These are phyloP conservation scores for Diarsia mendica DNA, from an alignment of 2,888 invertebrate genomes.

Conservation along the genomic window DNA sequence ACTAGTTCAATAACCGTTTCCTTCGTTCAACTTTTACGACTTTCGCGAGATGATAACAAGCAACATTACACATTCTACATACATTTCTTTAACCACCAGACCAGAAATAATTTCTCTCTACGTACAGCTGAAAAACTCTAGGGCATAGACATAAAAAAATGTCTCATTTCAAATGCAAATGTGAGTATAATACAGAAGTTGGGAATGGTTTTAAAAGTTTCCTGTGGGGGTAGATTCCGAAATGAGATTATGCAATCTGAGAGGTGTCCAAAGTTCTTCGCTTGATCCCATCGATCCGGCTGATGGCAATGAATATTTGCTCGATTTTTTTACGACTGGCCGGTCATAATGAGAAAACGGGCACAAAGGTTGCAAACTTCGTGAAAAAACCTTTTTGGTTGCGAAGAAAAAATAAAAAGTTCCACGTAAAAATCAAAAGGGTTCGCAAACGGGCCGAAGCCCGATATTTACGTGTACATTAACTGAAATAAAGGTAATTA, in stretches of 20 bases:
- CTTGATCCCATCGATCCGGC: constrained; percentile 62
- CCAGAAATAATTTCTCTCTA: constrained; percentile 43
- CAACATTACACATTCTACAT: constrained; percentile 23
- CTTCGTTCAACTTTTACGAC: constrained; percentile 51
- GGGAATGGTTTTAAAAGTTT: constrained; percentile 65
- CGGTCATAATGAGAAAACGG: constrained; percentile 58
- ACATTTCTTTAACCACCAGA: constrained; percentile 28
- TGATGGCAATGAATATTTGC: constrained; percentile 64
- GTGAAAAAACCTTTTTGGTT: constrained; percentile 53
- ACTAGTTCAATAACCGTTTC: constrained; percentile 57
- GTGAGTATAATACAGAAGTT: constrained; percentile 49
- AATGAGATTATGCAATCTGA: constrained; percentile 70
- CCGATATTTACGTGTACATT: constrained; percentile 59
- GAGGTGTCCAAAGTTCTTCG: constrained; percentile 64
- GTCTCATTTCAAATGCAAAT: constrained; percentile 59
- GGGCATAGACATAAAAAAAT: constrained; percentile 48
- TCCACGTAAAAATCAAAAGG: constrained; percentile 46
- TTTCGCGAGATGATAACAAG: constrained; percentile 42
- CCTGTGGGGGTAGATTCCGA: constrained; percentile 58
- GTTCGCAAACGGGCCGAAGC: constrained; percentile 41
- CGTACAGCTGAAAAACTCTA: constrained; percentile 31
- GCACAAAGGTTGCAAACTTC: constrained; percentile 53
- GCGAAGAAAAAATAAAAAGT: constrained; percentile 42
- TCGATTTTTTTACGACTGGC: constrained; percentile 66
- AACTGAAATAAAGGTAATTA: constrained; percentile 56